phyloP scores from a whole-genome alignment of 37 sponge, comb jelly and placozoan species.

The Tethya wilhelma region DNA sequence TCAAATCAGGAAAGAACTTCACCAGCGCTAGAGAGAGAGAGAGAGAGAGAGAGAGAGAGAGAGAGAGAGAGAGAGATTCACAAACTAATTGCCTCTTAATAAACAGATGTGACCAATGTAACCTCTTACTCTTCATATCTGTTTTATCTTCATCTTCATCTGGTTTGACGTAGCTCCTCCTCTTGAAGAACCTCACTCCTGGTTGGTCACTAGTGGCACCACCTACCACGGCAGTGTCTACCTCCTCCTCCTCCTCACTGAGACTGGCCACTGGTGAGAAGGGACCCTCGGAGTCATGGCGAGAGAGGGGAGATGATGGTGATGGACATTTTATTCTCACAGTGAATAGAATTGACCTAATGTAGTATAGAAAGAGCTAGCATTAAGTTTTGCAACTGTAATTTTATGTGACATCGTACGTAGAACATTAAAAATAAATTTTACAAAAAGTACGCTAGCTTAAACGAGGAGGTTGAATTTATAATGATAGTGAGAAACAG shows the following conservation, averaged over 20 bases:
- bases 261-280: neutral
- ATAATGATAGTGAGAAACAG: too few relatives aligned
- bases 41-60: neutral
- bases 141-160: constrained; percentile 41
- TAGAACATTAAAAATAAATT: too few relatives aligned
- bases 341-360: neutral
- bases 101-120: too few relatives aligned
- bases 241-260: neutral
- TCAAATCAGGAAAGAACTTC: neutral
- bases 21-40: neutral
- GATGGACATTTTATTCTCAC: neutral
- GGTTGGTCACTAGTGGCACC: too few relatives aligned
- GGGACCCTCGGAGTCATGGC: neutral
- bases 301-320: neutral
- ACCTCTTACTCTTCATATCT: constrained; percentile 26
- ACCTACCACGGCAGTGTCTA: too few relatives aligned
- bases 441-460: too few relatives aligned
- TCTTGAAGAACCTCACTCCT: neutral
- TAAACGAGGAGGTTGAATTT: too few relatives aligned
- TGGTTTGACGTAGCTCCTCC: constrained; percentile 13
- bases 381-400: neutral
- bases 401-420: neutral
- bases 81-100: too few relatives aligned
- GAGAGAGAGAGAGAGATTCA: too few relatives aligned
- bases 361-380: neutral